phyloP scores from a whole-genome alignment of 2,113 vertebrate species.

The Mugil cephalus region DNA sequence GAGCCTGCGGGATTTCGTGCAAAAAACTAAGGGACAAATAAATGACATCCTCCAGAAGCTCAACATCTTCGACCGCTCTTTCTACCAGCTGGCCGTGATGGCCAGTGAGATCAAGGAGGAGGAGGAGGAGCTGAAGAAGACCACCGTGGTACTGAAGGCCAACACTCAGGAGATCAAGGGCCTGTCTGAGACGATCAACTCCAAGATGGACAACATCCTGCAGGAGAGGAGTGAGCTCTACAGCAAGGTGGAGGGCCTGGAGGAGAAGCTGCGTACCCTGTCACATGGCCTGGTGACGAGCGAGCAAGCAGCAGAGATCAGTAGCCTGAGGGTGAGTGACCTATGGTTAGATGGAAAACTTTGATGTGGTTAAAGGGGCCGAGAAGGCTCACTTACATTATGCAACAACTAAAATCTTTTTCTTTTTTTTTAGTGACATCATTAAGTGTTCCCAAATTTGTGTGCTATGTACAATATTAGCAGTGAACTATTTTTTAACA shows the following conservation, averaged over 20 bases:
- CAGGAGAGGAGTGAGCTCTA: slow-evolving; percentile 89
- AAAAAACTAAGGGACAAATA: slow-evolving; percentile 93
- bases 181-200: slow-evolving; percentile 88
- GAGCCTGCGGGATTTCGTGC: slow-evolving; percentile 93
- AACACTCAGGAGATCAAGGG: slow-evolving; percentile 92
- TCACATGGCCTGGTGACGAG: slow-evolving; percentile 74
- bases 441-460: too few relatives aligned
- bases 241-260: slow-evolving; percentile 88
- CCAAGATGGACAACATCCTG: slow-evolving; percentile 89
- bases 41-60: slow-evolving; percentile 94
- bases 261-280: slow-evolving; percentile 89
- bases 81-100: slow-evolving; percentile 89
- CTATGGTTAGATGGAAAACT: not conserved
- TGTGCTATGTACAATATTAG: not conserved
- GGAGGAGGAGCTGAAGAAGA: slow-evolving; percentile 91
- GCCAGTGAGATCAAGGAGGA: slow-evolving; percentile 92
- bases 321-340: slow-evolving; percentile 89
- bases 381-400: not conserved
- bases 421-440: not conserved
- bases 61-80: slow-evolving; percentile 91
- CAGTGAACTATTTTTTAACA: not conserved
- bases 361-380: too few relatives aligned
- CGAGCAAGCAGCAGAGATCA: slow-evolving; percentile 86
- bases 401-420: not conserved
- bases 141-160: slow-evolving; percentile 86